Evolutionary conservation across 2,888 invertebrate species (phyloP).

Genomic region (Petrolisthes manimaculis): DNA sequence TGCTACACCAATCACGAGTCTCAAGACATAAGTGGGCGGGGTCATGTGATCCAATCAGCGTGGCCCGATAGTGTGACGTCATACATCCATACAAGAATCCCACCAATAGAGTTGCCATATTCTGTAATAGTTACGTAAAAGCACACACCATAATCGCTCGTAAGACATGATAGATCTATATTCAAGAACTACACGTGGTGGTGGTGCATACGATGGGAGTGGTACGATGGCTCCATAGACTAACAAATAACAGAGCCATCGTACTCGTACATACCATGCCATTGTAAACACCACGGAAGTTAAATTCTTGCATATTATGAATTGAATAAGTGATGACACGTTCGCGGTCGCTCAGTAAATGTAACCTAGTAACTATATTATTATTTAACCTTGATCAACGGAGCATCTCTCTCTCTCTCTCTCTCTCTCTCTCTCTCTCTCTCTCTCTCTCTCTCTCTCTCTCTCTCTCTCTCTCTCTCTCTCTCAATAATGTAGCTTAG

Average conservation of each 20-base stretch:
- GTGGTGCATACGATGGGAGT: too few relatives aligned
- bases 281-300: too few relatives aligned
- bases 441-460: neutral
- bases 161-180: too few relatives aligned
- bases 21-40: conserved; percentile 43
- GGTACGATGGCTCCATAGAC: conserved; percentile 17
- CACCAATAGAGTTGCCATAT: conserved; percentile 41
- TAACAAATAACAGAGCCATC: too few relatives aligned
- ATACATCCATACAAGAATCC: conserved; percentile 20
- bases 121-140: too few relatives aligned
- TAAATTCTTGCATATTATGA: conserved; percentile 27
- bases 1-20: conserved; percentile 32
- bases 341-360: conserved; percentile 9
- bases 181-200: too few relatives aligned
- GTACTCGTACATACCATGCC: too few relatives aligned
- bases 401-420: conserved; percentile 12
- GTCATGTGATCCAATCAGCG: conserved; percentile 36
- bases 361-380: conserved; percentile 1
- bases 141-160: too few relatives aligned
- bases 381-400: neutral
- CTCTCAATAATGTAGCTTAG: too few relatives aligned
- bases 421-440: conserved; percentile 35
- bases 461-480: too few relatives aligned
- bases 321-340: conserved; percentile 44
- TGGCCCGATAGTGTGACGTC: conserved; percentile 40